phyloP scores from a whole-genome alignment of 2,797 vertebrate genomes.

The Neosilurus mollespiculum region DNA sequence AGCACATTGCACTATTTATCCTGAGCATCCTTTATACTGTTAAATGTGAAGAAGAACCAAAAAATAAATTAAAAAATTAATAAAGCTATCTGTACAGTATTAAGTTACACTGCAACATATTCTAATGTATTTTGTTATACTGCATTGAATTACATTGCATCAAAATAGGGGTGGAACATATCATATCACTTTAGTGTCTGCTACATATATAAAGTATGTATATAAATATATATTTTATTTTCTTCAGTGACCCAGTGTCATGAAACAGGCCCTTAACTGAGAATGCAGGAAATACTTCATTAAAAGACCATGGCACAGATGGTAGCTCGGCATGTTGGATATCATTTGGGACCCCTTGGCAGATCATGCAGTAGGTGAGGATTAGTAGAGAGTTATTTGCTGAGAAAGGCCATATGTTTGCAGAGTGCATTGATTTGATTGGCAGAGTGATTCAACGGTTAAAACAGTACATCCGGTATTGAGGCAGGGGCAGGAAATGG shows the following conservation, averaged over 20 bases:
- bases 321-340: constrained; percentile 4
- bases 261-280: background rate
- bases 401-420: background rate
- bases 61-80: too few species aligned
- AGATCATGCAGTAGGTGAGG: background rate
- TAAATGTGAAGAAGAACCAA: too few species aligned
- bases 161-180: too few species aligned
- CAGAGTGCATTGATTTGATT: background rate
- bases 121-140: too few species aligned
- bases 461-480: background rate
- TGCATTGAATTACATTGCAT: too few species aligned
- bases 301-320: constrained; percentile 5
- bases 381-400: background rate
- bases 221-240: too few species aligned
- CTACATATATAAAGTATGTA: too few species aligned
- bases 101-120: too few species aligned
- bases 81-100: too few species aligned
- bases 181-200: too few species aligned
- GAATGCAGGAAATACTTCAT: background rate
- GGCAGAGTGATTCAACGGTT: background rate
- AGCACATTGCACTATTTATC: too few species aligned
- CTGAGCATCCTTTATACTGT: too few species aligned
- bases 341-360: constrained; percentile 9
- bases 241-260: background rate
- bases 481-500: background rate